Evolutionary conservation across 2,888 invertebrate species (phyloP), one percentile per base, ranked within the genome.

Genomic region (Andricus quercusramuli): DNA sequence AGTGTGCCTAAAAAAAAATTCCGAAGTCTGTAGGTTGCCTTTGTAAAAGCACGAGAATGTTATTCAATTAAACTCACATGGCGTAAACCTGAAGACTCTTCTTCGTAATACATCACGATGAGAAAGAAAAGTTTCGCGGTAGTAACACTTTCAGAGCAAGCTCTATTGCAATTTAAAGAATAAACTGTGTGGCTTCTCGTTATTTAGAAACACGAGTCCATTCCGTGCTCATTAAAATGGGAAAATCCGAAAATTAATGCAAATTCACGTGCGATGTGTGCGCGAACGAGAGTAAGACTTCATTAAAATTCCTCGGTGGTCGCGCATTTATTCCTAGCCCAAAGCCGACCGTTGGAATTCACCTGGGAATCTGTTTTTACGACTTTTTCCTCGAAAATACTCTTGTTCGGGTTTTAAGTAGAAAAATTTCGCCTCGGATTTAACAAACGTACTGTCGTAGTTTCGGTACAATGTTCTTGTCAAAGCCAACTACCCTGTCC

Each of bases 271-370:
- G 76, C 77, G 64, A 76, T 78, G 78, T 79, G 80, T 80, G 82
- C 80, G 77, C 81, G 82, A 84, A 83, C 77, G 81, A 84, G 83
- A 83, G 81, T 81, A 81, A 56, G 85, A 88, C 85, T 89, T 88
- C 84, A 88, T 89, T 89, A 89, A 88, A 89, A 89, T 88, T 87
- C 88, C 87, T 82, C 83, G 81, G 78, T 78, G 81, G 77, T 78
- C 78, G 80, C 80, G 83, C 86, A 87, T 89, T 88, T 89, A 88
- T 86, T 87, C 86, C 83, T 84, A 80, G 83, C 79, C 80, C 81
- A 83, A 84, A 79, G 78, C 82, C 82, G 81, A 84, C 85, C 85
- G 78, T 81, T 81, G 79, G 81, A 83, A 86, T 83, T 85, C 83
- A 47, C 83, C 78, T 78, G 79, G 82, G 84, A 84, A 85, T 51